These are phyloP conservation scores for Tretioscincus oriximinensis DNA, from an alignment of 2,113 vertebrate genomes.

Conservation along the genomic window DNA sequence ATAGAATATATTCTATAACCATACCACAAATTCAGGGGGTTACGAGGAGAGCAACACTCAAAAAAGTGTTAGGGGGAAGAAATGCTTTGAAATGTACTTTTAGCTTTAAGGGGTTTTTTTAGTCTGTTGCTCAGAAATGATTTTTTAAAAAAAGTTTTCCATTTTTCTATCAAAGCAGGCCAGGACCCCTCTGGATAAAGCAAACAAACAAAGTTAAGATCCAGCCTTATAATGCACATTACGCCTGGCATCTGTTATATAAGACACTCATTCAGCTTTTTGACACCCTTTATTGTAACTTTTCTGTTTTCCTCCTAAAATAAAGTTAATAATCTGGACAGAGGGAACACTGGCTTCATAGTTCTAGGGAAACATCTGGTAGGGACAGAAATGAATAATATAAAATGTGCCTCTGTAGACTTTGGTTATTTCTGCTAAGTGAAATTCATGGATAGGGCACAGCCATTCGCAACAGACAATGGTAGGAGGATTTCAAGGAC, in stretches of 20 bases:
- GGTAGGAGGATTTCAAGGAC: neutral
- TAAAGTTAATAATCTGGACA: slow-evolving; percentile 44
- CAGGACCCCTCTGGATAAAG: slow-evolving; percentile 9
- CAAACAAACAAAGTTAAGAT: slow-evolving; percentile 33
- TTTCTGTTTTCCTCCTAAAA: slow-evolving; percentile 7
- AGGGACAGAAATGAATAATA: slow-evolving; percentile 15
- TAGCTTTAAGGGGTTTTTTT: neutral
- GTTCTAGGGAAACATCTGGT: slow-evolving; percentile 38
- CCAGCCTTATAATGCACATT: neutral
- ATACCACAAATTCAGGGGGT: too few species aligned
- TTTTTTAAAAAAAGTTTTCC: neutral
- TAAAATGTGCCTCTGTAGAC: slow-evolving; percentile 34
- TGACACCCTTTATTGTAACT: neutral
- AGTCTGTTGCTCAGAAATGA: neutral
- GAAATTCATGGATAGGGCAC: slow-evolving; percentile 49
- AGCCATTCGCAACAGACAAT: slow-evolving; percentile 38
- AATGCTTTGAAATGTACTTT: neutral
- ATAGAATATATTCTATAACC: neutral
- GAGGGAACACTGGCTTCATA: slow-evolving; percentile 31
- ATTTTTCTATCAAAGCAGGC: slow-evolving; percentile 5
- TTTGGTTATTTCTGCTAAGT: slow-evolving; percentile 24
- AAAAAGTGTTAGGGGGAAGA: neutral
- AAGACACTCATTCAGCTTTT: neutral
- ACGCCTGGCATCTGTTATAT: slow-evolving; percentile 8
- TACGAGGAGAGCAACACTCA: neutral